phyloP scores from a whole-genome alignment of 2,888 invertebrate species.

The Odontothrips loti region DNA sequence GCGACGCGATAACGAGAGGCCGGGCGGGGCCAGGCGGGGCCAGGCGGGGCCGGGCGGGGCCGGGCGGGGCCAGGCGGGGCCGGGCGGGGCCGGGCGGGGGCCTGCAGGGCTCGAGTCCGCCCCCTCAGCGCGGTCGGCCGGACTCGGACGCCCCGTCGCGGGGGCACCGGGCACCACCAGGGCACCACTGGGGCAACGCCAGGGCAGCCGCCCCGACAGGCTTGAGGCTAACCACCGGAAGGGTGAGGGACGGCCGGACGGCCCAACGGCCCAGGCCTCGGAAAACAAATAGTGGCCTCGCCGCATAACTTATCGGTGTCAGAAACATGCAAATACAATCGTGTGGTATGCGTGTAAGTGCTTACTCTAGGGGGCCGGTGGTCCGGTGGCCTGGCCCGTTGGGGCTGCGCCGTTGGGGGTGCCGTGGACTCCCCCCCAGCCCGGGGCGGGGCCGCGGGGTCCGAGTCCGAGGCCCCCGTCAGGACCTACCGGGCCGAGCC shows the following conservation, averaged over 20 bases:
- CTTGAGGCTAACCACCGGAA: neutral
- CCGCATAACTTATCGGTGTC: constrained; percentile 22
- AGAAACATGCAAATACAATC: constrained; percentile 25
- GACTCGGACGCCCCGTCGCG: no score
- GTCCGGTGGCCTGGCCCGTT: neutral
- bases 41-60: neutral
- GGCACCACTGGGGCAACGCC: neutral
- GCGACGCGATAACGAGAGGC: constrained; percentile 14
- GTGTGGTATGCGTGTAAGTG: constrained; percentile 18
- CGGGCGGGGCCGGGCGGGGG: neutral
- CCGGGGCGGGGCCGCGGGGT: neutral
- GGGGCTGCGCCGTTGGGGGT: neutral
- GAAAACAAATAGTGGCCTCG: constrained; percentile 18
- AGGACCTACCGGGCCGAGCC: neutral
- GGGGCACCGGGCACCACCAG: neutral
- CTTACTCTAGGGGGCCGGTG: neutral
- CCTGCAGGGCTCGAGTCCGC: no score
- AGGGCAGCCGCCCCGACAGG: neutral
- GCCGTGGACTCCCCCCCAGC: neutral
- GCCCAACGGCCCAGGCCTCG: neutral
- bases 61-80: neutral
- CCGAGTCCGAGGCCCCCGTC: no score
- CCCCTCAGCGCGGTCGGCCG: no score
- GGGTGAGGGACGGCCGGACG: neutral
- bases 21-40: neutral